These are phyloP conservation scores for Erebia ligea DNA, from an alignment of 2,888 invertebrate genomes.

Conservation along the genomic window DNA sequence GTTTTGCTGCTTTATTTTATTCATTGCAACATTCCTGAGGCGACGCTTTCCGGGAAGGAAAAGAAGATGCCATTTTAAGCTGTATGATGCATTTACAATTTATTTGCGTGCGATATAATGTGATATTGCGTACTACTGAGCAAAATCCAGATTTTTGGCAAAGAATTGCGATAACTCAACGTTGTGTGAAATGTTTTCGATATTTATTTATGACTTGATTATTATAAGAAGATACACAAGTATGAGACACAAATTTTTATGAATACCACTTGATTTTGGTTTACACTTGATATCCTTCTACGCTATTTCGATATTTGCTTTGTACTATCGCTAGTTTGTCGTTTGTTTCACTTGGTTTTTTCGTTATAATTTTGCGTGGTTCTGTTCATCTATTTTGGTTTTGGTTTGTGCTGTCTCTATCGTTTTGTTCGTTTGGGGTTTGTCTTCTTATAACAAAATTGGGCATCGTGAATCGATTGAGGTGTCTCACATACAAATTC, in stretches of 20 bases:
- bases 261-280: constrained; percentile 38
- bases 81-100: constrained; percentile 70
- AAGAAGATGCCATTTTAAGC: constrained; percentile 45
- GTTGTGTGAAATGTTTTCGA: constrained; percentile 1
- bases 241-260: constrained; percentile 56
- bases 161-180: background rate
- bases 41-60: constrained; percentile 33
- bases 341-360: constrained; percentile 38
- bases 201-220: constrained; percentile 31
- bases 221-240: constrained; percentile 72
- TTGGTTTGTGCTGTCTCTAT: constrained; percentile 37
- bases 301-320: constrained; percentile 55
- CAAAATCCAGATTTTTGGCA: background rate
- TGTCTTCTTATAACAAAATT: constrained; percentile 56
- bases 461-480: constrained; percentile 47
- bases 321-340: constrained; percentile 60
- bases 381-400: constrained; percentile 47
- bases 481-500: constrained; percentile 36
- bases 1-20: constrained; percentile 78
- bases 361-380: constrained; percentile 40
- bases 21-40: constrained; percentile 53
- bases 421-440: constrained; percentile 28
- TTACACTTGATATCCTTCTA: constrained; percentile 55
- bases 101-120: constrained; percentile 65
- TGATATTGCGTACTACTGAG: background rate